phyloP scores from a whole-genome alignment of 92 coral and sea anemone species.

The Siderastrea siderea region DNA sequence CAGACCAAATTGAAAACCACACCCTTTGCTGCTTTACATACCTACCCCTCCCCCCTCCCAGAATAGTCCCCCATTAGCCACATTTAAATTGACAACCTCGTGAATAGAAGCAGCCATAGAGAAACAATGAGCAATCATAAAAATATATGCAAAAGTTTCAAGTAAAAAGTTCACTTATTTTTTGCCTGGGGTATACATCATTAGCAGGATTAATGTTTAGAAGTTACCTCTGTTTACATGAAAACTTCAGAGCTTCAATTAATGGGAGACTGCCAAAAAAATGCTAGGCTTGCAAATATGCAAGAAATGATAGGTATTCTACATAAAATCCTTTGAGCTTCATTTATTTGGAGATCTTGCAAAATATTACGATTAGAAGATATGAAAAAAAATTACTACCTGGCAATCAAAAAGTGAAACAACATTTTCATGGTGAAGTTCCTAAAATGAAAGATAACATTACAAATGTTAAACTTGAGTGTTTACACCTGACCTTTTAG shows the following conservation, averaged over 20 bases:
- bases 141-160: too few species aligned
- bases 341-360: background rate
- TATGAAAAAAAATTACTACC: constrained; percentile 51
- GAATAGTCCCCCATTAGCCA: too few species aligned
- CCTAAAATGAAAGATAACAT: constrained; percentile 56
- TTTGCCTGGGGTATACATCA: background rate
- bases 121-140: too few species aligned
- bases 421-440: constrained; percentile 96
- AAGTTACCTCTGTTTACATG: background rate
- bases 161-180: too few species aligned
- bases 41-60: too few species aligned
- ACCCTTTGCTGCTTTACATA: too few species aligned
- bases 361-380: background rate
- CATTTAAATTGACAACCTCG: too few species aligned
- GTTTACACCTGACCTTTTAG: background rate
- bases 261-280: background rate
- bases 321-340: background rate
- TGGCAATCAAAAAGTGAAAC: constrained; percentile 94
- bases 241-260: background rate
- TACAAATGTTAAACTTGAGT: too few species aligned
- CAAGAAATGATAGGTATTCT: background rate
- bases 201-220: background rate
- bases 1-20: too few species aligned
- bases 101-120: too few species aligned
- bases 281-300: background rate